These are phyloP conservation scores for Branchinecta sandiegonensis DNA, from an alignment of 2,888 invertebrate species.

Conservation along the genomic window DNA sequence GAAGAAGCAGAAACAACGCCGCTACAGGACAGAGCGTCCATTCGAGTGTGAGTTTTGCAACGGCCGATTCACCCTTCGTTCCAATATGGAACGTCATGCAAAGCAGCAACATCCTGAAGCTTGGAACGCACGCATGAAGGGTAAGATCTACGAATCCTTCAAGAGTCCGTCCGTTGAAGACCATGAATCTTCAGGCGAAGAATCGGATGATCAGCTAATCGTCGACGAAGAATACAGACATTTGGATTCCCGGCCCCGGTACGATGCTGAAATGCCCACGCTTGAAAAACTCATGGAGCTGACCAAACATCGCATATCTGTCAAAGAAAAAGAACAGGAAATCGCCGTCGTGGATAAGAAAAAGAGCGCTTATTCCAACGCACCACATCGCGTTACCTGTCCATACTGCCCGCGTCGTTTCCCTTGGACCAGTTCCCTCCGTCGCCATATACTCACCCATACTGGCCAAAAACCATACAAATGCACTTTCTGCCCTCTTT, in stretches of 20 bases:
- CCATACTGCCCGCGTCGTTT: constrained; percentile 86
- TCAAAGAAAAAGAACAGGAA: constrained; percentile 20
- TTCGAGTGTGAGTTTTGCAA: constrained; percentile 82
- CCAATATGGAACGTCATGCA: constrained; percentile 86
- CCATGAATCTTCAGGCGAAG: neutral
- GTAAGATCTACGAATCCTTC: constrained; percentile 27
- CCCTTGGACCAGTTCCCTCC: constrained; percentile 88
- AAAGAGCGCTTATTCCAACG: constrained; percentile 85
- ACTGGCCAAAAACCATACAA: constrained; percentile 92
- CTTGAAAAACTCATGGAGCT: constrained; percentile 1
- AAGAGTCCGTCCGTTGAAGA: neutral
- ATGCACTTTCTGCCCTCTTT: constrained; percentile 77
- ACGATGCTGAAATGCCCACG: neutral
- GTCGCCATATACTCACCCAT: constrained; percentile 87
- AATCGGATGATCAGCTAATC: constrained; percentile 6
- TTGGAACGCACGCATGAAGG: constrained; percentile 63
- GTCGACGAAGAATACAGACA: constrained; percentile 11
- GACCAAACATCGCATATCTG: neutral
- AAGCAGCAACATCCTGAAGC: constrained; percentile 85
- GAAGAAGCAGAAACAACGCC: constrained; percentile 78
- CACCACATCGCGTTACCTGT: constrained; percentile 83
- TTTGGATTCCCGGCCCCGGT: neutral
- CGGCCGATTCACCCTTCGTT: constrained; percentile 74
- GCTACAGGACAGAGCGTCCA: constrained; percentile 76
- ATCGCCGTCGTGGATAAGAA: constrained; percentile 44